A percentile compares a stretch with the other conserved stretches of the same genome.
Evolutionary conservation across 2,797 vertebrate species (phyloP).

Genomic region (Melanitta fusca): DNA sequence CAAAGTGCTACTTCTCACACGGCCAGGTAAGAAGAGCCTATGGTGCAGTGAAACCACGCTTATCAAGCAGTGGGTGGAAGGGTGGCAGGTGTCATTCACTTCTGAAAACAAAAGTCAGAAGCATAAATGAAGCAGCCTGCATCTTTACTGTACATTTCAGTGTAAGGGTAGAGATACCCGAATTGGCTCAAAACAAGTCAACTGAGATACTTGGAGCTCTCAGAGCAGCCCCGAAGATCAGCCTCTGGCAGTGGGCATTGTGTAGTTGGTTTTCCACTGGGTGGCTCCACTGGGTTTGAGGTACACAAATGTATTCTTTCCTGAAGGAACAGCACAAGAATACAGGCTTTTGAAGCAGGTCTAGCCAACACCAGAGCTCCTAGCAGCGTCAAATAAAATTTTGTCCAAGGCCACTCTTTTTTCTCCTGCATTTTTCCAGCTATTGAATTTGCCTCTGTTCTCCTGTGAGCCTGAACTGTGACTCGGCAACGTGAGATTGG

Average conservation of each 20-base stretch:
- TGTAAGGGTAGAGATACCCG: background rate
- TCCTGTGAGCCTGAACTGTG: background rate
- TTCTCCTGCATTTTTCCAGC: slow-evolving; percentile 39
- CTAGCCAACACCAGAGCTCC: slow-evolving; percentile 4
- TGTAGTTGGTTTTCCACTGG: background rate
- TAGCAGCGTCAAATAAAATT: slow-evolving; percentile 43
- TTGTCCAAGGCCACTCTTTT: background rate
- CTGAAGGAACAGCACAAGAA: slow-evolving; percentile 2
- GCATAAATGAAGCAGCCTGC: background rate
- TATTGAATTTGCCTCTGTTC: slow-evolving; percentile 11
- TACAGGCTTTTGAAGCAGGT: slow-evolving; percentile 13
- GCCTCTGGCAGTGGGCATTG: background rate
- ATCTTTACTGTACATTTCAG: background rate
- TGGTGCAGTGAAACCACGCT: background rate
- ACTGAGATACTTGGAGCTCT: background rate
- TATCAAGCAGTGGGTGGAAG: background rate
- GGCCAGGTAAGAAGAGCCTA: background rate
- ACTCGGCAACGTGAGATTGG: background rate
- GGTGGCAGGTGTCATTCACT: background rate
- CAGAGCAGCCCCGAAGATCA: background rate
- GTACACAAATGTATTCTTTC: background rate
- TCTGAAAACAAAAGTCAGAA: background rate
- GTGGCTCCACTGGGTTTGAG: background rate
- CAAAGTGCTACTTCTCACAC: background rate
- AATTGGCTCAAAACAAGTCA: background rate